These are phyloP conservation scores for Zoanthus sansibaricus DNA, from an alignment of 92 coral and sea anemone species.

Conservation along the genomic window DNA sequence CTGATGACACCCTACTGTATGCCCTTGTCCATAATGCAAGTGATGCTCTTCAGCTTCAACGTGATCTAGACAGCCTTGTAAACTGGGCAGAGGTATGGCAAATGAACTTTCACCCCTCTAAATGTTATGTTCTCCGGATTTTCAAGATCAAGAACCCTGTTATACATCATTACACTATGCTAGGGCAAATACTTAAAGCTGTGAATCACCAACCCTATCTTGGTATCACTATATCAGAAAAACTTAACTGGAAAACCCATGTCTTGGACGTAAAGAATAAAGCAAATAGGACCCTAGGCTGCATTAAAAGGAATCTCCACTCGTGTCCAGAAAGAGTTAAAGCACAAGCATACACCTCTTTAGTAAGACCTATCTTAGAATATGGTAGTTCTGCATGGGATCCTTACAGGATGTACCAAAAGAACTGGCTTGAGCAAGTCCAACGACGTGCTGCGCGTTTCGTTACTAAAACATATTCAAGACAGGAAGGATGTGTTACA, in stretches of 20 bases:
- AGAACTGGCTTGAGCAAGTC: constrained; percentile 44
- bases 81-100: too few relatives aligned
- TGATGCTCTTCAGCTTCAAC: too few relatives aligned
- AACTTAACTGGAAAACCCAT: neutral
- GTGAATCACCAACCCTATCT: neutral
- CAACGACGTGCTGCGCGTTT: constrained; percentile 53
- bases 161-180: constrained; percentile 37
- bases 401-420: constrained; percentile 34
- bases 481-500: too few relatives aligned
- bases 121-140: too few relatives aligned
- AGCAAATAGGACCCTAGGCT: constrained; percentile 46
- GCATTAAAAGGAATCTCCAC: too few relatives aligned
- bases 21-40: too few relatives aligned
- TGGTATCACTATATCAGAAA: neutral
- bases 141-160: too few relatives aligned
- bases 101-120: too few relatives aligned
- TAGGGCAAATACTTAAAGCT: too few relatives aligned
- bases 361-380: too few relatives aligned
- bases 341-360: constrained; percentile 62
- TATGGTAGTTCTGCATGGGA: constrained; percentile 51
- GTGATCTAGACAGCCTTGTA: too few relatives aligned
- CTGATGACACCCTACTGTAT: too few relatives aligned
- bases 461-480: constrained; percentile 40
- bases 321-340: constrained; percentile 51
- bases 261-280: neutral